Percentiles rank a stretch among this genome's conserved stretches.
Evolutionary conservation across 1,140 invertebrate genomes (phyloP).

Genomic region (Eciton burchellii): DNA sequence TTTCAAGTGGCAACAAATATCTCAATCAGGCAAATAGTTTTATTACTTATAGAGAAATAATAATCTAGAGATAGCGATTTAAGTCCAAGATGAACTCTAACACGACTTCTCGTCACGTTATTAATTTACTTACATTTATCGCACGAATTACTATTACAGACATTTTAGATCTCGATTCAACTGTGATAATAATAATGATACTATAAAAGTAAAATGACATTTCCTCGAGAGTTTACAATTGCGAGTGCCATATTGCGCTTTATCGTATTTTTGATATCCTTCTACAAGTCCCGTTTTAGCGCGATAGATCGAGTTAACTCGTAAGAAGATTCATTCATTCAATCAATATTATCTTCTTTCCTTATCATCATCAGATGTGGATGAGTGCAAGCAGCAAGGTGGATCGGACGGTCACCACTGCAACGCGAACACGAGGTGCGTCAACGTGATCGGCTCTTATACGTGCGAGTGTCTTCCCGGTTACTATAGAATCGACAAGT

Average conservation of each 20-base stretch:
- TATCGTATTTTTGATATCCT: not conserved
- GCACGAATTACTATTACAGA: too few species aligned
- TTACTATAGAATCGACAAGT: conserved; percentile 91
- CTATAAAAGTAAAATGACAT: not conserved
- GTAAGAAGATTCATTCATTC: not conserved
- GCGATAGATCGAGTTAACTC: not conserved
- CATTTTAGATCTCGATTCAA: too few species aligned
- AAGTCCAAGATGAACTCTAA: not conserved
- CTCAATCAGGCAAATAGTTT: not conserved
- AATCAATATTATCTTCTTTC: not conserved
- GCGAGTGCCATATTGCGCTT: not conserved
- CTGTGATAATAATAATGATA: too few species aligned
- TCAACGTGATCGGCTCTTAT: conserved; percentile 92
- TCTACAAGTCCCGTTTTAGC: not conserved
- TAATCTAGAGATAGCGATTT: not conserved
- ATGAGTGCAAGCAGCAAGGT: conserved; percentile 92
- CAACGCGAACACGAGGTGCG: conserved; percentile 92
- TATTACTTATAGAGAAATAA: not conserved
- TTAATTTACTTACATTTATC: not conserved
- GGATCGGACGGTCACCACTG: conserved; percentile 93
- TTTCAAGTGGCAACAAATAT: not conserved
- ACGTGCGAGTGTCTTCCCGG: conserved; percentile 93
- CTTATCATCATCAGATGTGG: conserved; percentile 89
- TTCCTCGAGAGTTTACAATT: not conserved
- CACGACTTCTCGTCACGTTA: not conserved